Evolutionary conservation across 2,888 invertebrate species (phyloP), one percentile per base, ranked within the genome.

Genomic region (Phaonia tiefii): DNA sequence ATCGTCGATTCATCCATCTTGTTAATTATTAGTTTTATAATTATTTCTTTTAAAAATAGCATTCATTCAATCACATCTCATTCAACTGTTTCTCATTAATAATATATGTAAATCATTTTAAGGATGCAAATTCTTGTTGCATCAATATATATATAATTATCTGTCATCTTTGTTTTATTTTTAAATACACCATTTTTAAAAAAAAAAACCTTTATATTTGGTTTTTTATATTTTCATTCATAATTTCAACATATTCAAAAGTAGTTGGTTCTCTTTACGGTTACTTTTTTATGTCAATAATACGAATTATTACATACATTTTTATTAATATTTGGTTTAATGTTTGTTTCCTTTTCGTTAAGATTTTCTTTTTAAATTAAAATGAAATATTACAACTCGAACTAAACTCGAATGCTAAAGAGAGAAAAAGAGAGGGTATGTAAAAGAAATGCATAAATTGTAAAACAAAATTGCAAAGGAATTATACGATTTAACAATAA

Each of bases 141-240:
- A 17, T 26, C 65, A 20, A 63, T 63, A 63, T 74, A 63, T 51
- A 67, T 67, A 60, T 67, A 67, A 63, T 54, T 60, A 56, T 65
- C 65, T 44, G 25, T 71, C 26, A 56, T 39, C 54, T 76, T 76
- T 46, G 15, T 37, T 37, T 56, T 60, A 49, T 54, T 49, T 54
- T 42, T 65, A 46, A 65, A 70, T 65, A 70, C 70, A 63, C n/a
- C n/a, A n/a, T n/a, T n/a, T n/a, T n/a, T 76, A 44, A 76, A 60
- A 69, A 76, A n/a, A 60, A 69, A 51, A 69, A 75, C 15, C 66
- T 75, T 13, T 46, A 13, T 46, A 46, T 1, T 44, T 22, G 13
- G 31, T 8, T 13, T 13, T 60, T n/a, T 60, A 11, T 11, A 17
- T 37, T 31, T 31, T 31, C 31, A 44, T 60, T 46, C 60, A 69